phyloP scores from a whole-genome alignment of 2,888 invertebrate species.

The Linhomoeus sp. region DNA sequence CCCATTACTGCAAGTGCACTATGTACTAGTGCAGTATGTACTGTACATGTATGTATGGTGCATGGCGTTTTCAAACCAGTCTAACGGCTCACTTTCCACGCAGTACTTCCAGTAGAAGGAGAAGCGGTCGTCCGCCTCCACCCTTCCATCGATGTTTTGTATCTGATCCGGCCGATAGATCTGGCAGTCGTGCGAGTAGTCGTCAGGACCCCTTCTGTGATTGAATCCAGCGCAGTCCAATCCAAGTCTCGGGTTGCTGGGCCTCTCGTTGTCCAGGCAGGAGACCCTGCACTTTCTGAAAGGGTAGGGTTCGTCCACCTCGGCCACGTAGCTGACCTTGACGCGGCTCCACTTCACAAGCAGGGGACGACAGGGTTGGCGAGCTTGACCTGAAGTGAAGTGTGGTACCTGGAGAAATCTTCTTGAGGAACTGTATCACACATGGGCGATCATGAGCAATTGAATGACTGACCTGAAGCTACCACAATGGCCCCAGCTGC shows the following conservation, averaged over 20 bases:
- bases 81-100: conserved; percentile 8
- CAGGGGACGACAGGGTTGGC: background rate
- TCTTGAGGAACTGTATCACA: too few relatives aligned
- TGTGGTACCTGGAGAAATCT: too few relatives aligned
- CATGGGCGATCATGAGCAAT: too few relatives aligned
- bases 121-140: conserved; percentile 26
- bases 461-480: too few relatives aligned
- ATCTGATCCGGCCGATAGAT: conserved; percentile 20
- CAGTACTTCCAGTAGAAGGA: conserved; percentile 28
- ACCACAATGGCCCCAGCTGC: too few relatives aligned
- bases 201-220: conserved; percentile 19
- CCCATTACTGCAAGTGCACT: too few relatives aligned
- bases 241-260: conserved; percentile 1
- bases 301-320: conserved; percentile 15
- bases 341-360: conserved; percentile 24
- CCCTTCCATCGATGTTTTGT: conserved; percentile 21
- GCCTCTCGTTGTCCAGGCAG: conserved; percentile 19
- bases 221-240: conserved; percentile 24
- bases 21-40: too few relatives aligned
- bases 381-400: too few relatives aligned
- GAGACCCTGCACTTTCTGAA: conserved; percentile 16
- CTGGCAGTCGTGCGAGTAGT: conserved; percentile 22
- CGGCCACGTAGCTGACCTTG: conserved; percentile 17
- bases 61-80: background rate
- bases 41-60: background rate